These are phyloP conservation scores for Cryptus armator DNA, from an alignment of 2,888 invertebrate species.

Conservation along the genomic window DNA sequence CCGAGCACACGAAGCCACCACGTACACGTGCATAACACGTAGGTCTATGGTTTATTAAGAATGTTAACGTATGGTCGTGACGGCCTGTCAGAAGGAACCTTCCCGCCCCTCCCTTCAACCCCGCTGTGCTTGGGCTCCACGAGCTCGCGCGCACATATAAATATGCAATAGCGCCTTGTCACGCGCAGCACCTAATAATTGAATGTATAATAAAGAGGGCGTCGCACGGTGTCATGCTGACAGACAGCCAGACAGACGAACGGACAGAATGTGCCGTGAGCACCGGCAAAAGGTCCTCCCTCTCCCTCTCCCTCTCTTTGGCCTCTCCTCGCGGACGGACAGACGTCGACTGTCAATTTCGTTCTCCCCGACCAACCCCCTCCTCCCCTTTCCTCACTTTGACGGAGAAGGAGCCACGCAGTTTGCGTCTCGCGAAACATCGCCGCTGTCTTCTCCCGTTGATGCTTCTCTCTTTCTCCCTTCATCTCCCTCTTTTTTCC, in stretches of 20 bases:
- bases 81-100: constrained; percentile 77
- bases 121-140: constrained; percentile 75
- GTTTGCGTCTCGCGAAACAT: constrained; percentile 8
- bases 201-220: constrained; percentile 85
- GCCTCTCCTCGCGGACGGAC: constrained; percentile 69
- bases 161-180: constrained; percentile 84
- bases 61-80: constrained; percentile 82
- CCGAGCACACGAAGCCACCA: constrained; percentile 22
- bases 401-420: background rate
- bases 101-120: constrained; percentile 70
- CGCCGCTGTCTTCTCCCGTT: constrained; percentile 4
- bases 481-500: constrained; percentile 1
- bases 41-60: constrained; percentile 71
- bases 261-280: constrained; percentile 64
- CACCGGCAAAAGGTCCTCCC: constrained; percentile 38
- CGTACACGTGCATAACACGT: constrained; percentile 46
- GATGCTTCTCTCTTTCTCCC: background rate
- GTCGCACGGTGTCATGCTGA: constrained; percentile 82
- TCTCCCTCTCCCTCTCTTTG: constrained; percentile 26
- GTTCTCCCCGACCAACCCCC: constrained; percentile 62
- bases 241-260: constrained; percentile 76
- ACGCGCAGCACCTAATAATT: constrained; percentile 84
- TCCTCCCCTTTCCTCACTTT: background rate
- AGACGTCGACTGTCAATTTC: constrained; percentile 83
- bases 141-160: constrained; percentile 80